phyloP scores from a whole-genome alignment of 2,797 vertebrate species.

The Molossus alvarezi region DNA sequence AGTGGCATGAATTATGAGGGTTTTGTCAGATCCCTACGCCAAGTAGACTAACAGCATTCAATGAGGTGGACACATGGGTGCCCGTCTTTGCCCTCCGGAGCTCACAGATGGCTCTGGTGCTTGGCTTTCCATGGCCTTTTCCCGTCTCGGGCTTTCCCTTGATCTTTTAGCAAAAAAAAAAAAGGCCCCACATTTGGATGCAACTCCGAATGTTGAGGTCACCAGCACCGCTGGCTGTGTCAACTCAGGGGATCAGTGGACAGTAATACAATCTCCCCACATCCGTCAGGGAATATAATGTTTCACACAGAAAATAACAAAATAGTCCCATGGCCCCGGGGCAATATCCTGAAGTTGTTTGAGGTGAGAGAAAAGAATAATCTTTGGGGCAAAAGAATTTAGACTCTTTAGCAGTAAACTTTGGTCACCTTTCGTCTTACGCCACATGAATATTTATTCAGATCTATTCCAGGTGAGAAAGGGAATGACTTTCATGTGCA shows the following conservation, averaged over 20 bases:
- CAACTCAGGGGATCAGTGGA: conserved; percentile 71
- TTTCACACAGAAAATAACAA: conserved; percentile 86
- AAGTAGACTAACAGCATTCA: accelerated
- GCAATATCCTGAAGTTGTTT: conserved; percentile 86
- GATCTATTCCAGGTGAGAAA: neutral
- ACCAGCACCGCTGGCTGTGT: conserved; percentile 21
- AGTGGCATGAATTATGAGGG: neutral
- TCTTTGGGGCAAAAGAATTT: conserved; percentile 75
- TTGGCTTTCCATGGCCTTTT: neutral
- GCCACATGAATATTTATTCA: conserved; percentile 35
- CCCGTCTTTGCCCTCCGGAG: neutral
- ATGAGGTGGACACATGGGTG: accelerated
- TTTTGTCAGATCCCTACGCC: neutral
- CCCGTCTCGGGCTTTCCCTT: neutral
- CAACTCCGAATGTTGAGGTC: conserved; percentile 66
- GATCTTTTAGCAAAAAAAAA: neutral
- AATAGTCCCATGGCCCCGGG: conserved; percentile 81
- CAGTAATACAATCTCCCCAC: conserved; percentile 77
- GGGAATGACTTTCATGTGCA: neutral
- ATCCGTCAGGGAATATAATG: conserved; percentile 77
- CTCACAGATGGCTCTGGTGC: neutral
- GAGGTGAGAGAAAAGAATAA: conserved; percentile 84
- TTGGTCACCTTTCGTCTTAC: conserved; percentile 36
- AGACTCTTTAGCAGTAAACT: conserved; percentile 69
- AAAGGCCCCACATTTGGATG: conserved; percentile 77